Evolutionary conservation across 2,888 invertebrate genomes (phyloP).

Genomic region (Paralinhomoeus sp.): DNA sequence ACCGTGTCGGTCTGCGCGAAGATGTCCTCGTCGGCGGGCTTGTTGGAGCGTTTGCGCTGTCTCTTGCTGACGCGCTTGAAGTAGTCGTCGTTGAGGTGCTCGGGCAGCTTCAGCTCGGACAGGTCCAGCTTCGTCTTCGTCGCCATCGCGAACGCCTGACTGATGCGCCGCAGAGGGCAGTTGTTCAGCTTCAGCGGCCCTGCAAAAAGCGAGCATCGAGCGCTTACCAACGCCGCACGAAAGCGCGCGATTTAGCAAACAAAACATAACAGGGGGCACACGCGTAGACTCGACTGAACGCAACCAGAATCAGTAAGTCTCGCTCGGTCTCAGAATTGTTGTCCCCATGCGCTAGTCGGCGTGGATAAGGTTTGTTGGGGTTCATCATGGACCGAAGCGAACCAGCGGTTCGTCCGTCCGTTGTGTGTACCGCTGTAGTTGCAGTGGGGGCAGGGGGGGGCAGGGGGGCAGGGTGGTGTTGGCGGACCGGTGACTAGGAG

Average conservation of each 20-base stretch:
- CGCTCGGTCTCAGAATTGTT: too few relatives aligned
- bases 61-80: slow-evolving; percentile 49
- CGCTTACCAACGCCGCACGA: not conserved
- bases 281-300: too few relatives aligned
- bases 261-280: too few relatives aligned
- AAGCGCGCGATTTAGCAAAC: too few relatives aligned
- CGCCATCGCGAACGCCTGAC: slow-evolving; percentile 81
- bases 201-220: slow-evolving; percentile 19
- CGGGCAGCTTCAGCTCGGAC: slow-evolving; percentile 52
- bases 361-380: too few relatives aligned
- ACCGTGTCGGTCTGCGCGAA: slow-evolving; percentile 77
- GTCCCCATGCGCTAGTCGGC: too few relatives aligned
- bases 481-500: slow-evolving; percentile 58
- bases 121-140: slow-evolving; percentile 71
- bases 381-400: too few relatives aligned
- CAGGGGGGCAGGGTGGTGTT: too few relatives aligned
- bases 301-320: too few relatives aligned
- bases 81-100: slow-evolving; percentile 65
- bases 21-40: slow-evolving; percentile 72
- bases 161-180: slow-evolving; percentile 77
- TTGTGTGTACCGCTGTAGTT: too few relatives aligned
- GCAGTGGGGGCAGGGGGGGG: too few relatives aligned
- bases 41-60: slow-evolving; percentile 51
- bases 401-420: too few relatives aligned
- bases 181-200: slow-evolving; percentile 79